A percentile compares a stretch with the other conserved stretches of the same genome.
Conservation (phyloP, 2,797 vertebrate genomes). For the Crenuchus spilurus region DNA sequence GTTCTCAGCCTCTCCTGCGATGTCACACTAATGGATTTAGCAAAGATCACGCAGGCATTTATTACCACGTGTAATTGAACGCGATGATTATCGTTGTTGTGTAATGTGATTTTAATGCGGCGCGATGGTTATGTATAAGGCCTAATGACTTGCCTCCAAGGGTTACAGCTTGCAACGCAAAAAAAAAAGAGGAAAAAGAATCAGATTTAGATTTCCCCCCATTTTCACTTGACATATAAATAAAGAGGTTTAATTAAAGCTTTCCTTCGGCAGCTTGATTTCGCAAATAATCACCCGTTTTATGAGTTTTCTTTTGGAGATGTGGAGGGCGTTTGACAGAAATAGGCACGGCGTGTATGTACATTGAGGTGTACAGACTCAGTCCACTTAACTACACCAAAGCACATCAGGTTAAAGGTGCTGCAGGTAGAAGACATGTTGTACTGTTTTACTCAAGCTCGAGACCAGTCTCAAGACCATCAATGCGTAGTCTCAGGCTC, state of each 20-base stretch:
- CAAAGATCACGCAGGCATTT: constrained; percentile 80
- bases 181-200: constrained; percentile 62
- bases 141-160: constrained; percentile 82
- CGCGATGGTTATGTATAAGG: constrained; percentile 83
- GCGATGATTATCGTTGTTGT: constrained; percentile 86
- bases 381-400: too few species aligned
- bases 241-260: constrained; percentile 71
- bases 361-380: too few species aligned
- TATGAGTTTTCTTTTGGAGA: constrained; percentile 68
- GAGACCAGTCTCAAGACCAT: too few species aligned
- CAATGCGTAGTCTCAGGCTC: too few species aligned
- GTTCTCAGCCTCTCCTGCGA: constrained; percentile 59
- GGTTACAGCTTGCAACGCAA: constrained; percentile 69
- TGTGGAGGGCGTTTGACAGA: constrained; percentile 37
- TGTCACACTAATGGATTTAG: constrained; percentile 80
- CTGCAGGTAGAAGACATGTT: too few species aligned
- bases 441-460: too few species aligned
- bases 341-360: constrained; percentile 12
- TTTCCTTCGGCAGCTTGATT: constrained; percentile 64
- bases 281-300: constrained; percentile 69
- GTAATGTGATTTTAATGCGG: constrained; percentile 88
- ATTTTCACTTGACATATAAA: constrained; percentile 66
- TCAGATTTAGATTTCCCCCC: constrained; percentile 65
- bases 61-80: constrained; percentile 86
- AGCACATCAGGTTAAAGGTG: too few species aligned